These are phyloP conservation scores for Chelmon rostratus DNA, from an alignment of 2,797 vertebrate genomes.

Conservation along the genomic window DNA sequence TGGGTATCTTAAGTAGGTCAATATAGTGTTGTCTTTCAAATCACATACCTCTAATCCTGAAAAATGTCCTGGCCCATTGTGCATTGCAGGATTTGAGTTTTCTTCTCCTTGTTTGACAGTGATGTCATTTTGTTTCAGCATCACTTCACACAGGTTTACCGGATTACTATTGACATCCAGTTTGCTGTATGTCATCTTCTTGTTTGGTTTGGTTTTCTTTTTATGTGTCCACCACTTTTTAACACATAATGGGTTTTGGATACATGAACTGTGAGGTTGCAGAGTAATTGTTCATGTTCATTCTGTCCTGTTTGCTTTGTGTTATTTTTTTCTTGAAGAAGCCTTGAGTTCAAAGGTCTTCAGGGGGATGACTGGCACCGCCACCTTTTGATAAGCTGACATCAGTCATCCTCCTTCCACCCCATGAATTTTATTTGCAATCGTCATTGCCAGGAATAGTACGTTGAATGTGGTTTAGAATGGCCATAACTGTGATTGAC, in stretches of 20 bases:
- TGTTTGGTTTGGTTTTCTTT: background rate
- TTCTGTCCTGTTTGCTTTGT: background rate
- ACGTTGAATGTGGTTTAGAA: slow-evolving; percentile 30
- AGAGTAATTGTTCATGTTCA: background rate
- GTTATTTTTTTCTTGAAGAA: background rate
- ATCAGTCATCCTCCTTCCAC: background rate
- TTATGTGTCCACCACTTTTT: background rate
- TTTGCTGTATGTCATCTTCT: no score
- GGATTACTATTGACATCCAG: no score
- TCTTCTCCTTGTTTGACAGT: background rate
- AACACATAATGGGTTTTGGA: background rate
- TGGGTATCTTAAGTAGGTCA: background rate
- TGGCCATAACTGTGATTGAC: slow-evolving; percentile 51
- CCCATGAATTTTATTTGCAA: slow-evolving; percentile 21
- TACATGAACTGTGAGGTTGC: background rate
- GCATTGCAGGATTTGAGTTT: background rate
- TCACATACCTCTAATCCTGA: background rate
- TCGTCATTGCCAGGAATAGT: slow-evolving; percentile 46
- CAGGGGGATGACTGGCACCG: background rate
- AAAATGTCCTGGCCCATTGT: background rate
- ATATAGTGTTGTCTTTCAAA: background rate
- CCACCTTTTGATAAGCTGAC: background rate
- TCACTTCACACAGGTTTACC: background rate
- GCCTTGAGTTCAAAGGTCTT: background rate
- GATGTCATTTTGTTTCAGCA: background rate